Evolutionary conservation across 2,888 invertebrate genomes (phyloP), one percentile per base, ranked within the genome.

Genomic region (Hipparchia sbordonii): DNA sequence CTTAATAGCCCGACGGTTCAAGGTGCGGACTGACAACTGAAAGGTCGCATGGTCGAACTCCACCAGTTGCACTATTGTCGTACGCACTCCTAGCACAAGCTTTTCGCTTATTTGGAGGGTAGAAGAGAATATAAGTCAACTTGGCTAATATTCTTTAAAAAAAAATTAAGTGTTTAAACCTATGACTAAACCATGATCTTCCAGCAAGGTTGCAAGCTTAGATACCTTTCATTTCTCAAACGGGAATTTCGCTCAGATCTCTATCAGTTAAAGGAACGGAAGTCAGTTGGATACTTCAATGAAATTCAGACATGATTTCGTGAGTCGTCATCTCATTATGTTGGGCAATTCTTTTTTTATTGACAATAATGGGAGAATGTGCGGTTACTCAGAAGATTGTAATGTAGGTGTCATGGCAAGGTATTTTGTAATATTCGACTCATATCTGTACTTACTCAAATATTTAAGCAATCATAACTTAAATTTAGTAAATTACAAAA

Each of bases 221-320:
- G 59, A 23, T 23, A 52, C 75, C 70, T 75, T 77, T 73, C 59
- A 69, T 71, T 69, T 71, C 7, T 8, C 33, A 39, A 60, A 23
- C n/a, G 70, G 62, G 65, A 67, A 70, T 73, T 75, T 76, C 67
- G 72, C 13, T 66, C 67, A 56, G 76, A 79, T 79, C 69, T 54
- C 60, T 77, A 78, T 76, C 76, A 51, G 60, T 73, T 72, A 59
- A 71, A 65, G 72, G 71, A 79, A 78, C 78, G 77, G 77, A 79
- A 78, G 73, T 77, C 70, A 71, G 63, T 73, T 65, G 73, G 71
- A 77, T 77, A 74, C 54, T 73, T 77, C 68, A 72, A 75, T 73
- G 75, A 77, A 74, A 76, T 77, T 73, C 63, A 65, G 73, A 70
- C 76, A 74, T 66, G 71, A 72, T 67, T 75, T 78, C 73, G 68